Base-by-base conservation (phyloP, 1,140 invertebrate genomes). In the Drosophila persimilis region DNA sequence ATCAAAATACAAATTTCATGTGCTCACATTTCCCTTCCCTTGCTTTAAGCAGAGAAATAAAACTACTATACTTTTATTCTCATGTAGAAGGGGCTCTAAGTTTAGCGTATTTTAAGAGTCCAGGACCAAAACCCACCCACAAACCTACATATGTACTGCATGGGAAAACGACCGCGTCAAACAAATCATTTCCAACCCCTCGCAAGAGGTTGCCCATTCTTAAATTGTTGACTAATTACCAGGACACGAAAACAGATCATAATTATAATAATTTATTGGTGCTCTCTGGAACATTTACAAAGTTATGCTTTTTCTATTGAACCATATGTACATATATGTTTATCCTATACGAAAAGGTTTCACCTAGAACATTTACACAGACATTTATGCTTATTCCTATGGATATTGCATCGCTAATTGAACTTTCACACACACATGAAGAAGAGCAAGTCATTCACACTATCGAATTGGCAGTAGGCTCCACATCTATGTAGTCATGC, bases 161-260 rank as follows among this genome's bases (percentile, higher is more conserved):
- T 63, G 80, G 57, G 66, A 73, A 70, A 85, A 77, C 50, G 64
- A 64, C 46, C 53, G 44, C 73, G 56, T 58, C 61, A 64, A 50
- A 48, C 60, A 76, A 73, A 72, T 58, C 35, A 53, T 20, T 20
- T 20, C 0, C 2, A 65, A 57, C 41, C 53, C 61, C 55, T 45
- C 50, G 56, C 46, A 31, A 31, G 8, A 31, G 31, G 31, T 55
- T 76, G 73, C 45, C 62, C 65, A 29, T 67, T 67, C 62, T 43
- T 60, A 73, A 80, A 45, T 80, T 64, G 70, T 75, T 54, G 77
- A 63, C 59, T 44, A 77, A 77, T 71, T 61, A 41, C 65, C 31
- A 26, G 51, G 22, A 31, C 13, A 58, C 45, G 15, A 44, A 20
- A 31, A 45, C 46, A 22, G 6, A 13, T 13, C 11, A 24, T 9